A percentile compares a stretch with the other conserved stretches of the same genome.
These are phyloP conservation scores for Passer montanus DNA, from an alignment of 2,113 vertebrate genomes.

Conservation along the genomic window DNA sequence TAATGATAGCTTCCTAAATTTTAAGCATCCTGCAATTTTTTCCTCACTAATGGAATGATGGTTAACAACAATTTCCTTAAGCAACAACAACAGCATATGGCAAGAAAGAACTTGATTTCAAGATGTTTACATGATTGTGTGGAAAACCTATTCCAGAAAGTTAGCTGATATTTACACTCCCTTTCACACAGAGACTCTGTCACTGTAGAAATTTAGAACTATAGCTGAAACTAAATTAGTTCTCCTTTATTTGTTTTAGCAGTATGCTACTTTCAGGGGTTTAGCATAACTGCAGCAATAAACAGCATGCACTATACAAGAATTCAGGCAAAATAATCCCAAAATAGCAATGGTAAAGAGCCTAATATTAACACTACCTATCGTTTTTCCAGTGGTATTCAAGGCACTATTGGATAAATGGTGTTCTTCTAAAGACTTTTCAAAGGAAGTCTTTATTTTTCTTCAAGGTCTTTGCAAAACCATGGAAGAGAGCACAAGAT, in stretches of 20 bases:
- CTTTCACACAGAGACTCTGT: not conserved
- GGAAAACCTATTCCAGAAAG: not conserved
- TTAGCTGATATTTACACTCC: not conserved
- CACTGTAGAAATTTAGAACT: not conserved
- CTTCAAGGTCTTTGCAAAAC: slow-evolving; percentile 3
- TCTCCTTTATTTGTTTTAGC: not conserved
- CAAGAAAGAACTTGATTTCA: not conserved
- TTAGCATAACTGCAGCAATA: not conserved
- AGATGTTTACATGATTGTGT: not conserved
- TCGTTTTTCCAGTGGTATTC: not conserved
- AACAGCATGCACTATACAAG: not conserved
- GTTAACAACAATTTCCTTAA: not conserved
- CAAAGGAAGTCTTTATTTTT: not conserved
- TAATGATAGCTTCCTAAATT: not conserved
- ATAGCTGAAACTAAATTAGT: not conserved
- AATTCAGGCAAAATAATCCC: not conserved
- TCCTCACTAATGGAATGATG: not conserved
- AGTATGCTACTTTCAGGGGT: not conserved
- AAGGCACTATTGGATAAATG: not conserved
- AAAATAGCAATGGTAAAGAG: not conserved
- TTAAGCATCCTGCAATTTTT: not conserved
- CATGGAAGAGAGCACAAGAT: not conserved
- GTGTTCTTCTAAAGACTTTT: not conserved
- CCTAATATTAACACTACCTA: not conserved
- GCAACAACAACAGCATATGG: not conserved